phyloP scores from a whole-genome alignment of 2,797 vertebrate species.

The Tachyglossus aculeatus region DNA sequence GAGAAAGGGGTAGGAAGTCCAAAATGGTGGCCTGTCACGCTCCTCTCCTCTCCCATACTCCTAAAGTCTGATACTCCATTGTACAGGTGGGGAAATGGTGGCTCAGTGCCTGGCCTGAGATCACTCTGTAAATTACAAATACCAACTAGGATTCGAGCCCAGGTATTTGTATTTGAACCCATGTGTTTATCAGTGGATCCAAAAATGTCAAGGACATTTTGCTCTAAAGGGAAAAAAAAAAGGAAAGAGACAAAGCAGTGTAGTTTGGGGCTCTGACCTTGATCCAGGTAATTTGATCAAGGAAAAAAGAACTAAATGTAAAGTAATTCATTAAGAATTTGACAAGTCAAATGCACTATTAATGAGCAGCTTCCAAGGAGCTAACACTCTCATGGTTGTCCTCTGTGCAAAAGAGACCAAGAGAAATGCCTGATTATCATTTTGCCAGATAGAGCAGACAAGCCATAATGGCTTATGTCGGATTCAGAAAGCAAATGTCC shows the following conservation, averaged over 20 bases:
- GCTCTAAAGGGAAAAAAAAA: constrained; percentile 16
- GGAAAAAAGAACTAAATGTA: constrained; percentile 32
- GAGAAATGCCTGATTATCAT: constrained; percentile 20
- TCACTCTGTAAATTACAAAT: too few species aligned
- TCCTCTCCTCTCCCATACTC: too few species aligned
- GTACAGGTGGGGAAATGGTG: too few species aligned
- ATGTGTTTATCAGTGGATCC: neutral
- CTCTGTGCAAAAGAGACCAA: constrained; percentile 30
- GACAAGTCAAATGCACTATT: constrained; percentile 20
- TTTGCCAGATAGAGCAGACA: too few species aligned
- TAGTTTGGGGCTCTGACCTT: constrained; percentile 22
- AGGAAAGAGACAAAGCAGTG: constrained; percentile 36
- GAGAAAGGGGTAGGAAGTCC: too few species aligned
- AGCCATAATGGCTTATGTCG: too few species aligned
- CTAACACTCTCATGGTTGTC: constrained; percentile 37
- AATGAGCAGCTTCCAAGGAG: constrained; percentile 21
- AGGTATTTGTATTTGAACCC: too few species aligned
- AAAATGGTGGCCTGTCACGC: too few species aligned
- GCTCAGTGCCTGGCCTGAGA: too few species aligned
- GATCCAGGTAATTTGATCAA: constrained; percentile 15
- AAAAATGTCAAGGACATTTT: constrained; percentile 1
- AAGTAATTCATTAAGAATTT: constrained; percentile 35
- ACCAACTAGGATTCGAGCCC: too few species aligned
- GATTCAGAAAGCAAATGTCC: constrained; percentile 61
- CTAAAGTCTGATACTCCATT: too few species aligned